Conservation (phyloP, 2,797 vertebrate genomes). For the Enteromius argenteus region DNA sequence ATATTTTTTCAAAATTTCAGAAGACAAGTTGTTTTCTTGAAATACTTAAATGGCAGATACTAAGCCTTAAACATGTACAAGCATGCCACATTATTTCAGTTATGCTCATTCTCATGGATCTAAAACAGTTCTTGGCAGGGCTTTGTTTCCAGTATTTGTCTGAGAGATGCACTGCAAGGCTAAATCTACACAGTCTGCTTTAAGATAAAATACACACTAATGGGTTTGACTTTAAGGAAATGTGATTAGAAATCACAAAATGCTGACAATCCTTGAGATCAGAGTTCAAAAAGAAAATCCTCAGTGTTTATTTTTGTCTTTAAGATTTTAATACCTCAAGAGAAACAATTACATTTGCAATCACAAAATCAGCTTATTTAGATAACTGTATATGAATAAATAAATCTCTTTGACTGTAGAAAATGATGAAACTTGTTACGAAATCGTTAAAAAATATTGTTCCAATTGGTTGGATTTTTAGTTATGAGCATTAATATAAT, state of each 20-base stretch:
- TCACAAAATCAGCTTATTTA: neutral
- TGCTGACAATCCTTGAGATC: slow-evolving; percentile 19
- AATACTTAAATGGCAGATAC: neutral
- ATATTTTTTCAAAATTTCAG: neutral
- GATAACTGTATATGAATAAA: neutral
- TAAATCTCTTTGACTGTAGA: neutral
- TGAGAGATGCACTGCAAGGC: neutral
- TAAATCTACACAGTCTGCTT: neutral
- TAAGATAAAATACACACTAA: neutral
- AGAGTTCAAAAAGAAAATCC: slow-evolving; percentile 21
- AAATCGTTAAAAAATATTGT: neutral
- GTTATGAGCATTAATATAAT: neutral
- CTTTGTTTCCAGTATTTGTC: neutral
- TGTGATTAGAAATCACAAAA: neutral
- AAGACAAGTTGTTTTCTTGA: neutral
- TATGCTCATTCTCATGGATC: neutral
- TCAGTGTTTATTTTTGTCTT: neutral
- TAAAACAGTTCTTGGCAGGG: neutral
- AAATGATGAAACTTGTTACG: neutral
- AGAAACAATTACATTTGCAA: neutral
- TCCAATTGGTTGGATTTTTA: neutral
- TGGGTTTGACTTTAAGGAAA: neutral
- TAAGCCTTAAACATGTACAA: neutral
- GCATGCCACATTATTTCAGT: neutral
- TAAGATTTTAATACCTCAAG: neutral